These are phyloP conservation scores for Geophilus truncorum DNA, from an alignment of 2,888 invertebrate genomes.

Conservation along the genomic window DNA sequence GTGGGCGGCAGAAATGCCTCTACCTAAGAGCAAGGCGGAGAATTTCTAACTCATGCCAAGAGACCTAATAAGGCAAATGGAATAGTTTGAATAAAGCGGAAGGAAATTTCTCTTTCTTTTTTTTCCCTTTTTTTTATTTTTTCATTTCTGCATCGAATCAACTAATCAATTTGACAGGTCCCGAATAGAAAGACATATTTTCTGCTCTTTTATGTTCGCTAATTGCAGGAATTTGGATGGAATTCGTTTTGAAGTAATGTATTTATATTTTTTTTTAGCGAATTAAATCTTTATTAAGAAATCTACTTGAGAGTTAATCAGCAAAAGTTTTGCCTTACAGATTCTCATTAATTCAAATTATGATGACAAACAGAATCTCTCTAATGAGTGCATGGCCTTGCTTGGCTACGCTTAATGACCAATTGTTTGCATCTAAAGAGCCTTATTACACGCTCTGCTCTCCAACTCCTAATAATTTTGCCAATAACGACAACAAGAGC, in stretches of 20 bases:
- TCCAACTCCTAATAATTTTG: slow-evolving; percentile 27
- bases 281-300: slow-evolving; percentile 14
- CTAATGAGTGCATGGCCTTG: slow-evolving; percentile 27
- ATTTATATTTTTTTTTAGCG: neutral
- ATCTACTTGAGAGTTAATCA: neutral
- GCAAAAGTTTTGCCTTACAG: slow-evolving; percentile 19
- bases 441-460: slow-evolving; percentile 22
- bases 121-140: no score
- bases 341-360: slow-evolving; percentile 21
- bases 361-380: slow-evolving; percentile 25
- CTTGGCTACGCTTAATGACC: slow-evolving; percentile 27
- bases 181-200: neutral
- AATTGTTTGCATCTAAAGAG: slow-evolving; percentile 27
- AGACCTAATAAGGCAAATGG: slow-evolving; percentile 24
- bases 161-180: slow-evolving; percentile 6
- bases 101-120: no score
- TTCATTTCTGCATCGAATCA: neutral
- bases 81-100: slow-evolving; percentile 13
- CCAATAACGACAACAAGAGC: slow-evolving; percentile 22
- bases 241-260: neutral
- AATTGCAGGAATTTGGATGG: neutral
- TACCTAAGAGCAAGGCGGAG: slow-evolving; percentile 14
- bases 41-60: neutral
- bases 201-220: neutral
- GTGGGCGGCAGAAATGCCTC: slow-evolving; percentile 19